These are phyloP conservation scores for Aporrectodea caliginosa DNA, from an alignment of 1,140 invertebrate species.

Conservation along the genomic window DNA sequence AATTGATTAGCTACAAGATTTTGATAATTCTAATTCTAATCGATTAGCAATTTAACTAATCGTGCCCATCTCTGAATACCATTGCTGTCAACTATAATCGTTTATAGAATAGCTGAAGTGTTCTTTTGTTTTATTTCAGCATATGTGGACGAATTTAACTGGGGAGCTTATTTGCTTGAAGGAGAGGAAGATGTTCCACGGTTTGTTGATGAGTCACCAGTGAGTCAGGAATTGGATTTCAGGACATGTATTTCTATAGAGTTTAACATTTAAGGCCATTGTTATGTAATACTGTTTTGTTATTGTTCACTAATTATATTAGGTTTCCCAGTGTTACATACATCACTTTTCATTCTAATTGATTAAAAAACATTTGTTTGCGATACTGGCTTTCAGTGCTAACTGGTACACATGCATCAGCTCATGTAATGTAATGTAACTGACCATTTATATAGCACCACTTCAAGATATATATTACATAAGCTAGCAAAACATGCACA, in stretches of 20 bases:
- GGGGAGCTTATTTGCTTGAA: not conserved
- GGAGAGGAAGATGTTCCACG: not conserved
- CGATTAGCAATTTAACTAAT: not conserved
- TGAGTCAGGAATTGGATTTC: not conserved
- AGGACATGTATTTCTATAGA: not conserved
- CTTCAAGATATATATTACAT: no score
- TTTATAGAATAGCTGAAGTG: not conserved
- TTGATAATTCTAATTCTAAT: not conserved
- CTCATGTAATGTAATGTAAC: no score
- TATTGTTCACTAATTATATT: not conserved
- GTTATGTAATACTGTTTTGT: not conserved
- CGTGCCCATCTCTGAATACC: not conserved
- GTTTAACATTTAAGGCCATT: not conserved
- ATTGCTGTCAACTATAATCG: not conserved
- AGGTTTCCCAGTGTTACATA: no score
- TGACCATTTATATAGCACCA: no score
- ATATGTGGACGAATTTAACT: not conserved
- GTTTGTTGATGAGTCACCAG: not conserved
- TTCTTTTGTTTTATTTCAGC: not conserved
- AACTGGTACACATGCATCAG: no score
- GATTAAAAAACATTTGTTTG: not conserved
- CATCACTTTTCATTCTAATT: not conserved
- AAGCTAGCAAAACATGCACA: no score
- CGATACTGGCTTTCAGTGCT: not conserved
- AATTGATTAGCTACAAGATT: no score